Base-by-base conservation (phyloP, 2,797 vertebrate genomes). In the Gorsachius magnificus region DNA sequence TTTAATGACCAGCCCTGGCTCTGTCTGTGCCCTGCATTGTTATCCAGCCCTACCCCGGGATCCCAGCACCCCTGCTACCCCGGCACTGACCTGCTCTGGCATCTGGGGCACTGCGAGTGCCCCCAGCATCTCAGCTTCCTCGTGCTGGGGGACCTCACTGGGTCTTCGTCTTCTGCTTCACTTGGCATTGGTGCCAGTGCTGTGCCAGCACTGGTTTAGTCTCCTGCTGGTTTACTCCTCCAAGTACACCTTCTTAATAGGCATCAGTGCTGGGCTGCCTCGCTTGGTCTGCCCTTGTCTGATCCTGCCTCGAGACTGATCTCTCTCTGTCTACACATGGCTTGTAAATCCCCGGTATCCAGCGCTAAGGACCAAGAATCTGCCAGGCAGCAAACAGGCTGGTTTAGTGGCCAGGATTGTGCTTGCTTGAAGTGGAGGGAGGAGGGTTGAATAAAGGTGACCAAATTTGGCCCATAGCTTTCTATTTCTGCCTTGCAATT, bases 1-100 rank as follows among this genome's bases (percentile, higher is more conserved):
- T 95, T 86, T 96, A 91, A 91, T 96, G 95, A 88, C 85, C 78
- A 87, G 87, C 61, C 61, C 58, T 63, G 28, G 95, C 57, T 88
- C 85, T 82, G 82, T 84, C 83, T 82, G 90, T 87, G 94, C 77
- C 83, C 66, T 21, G 76, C 93, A 75, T 97, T 95, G 89, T 90
- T 93, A 76, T 65, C 66, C 36, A 60, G 83, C 54, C 65, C 75
- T 61, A 18, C 22, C 69, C 92, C 35, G 28, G 87, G 60, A 72
- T 24, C 6, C 26, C 75, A 65, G 91, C 82, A 46, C 24, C 70
- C 56, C 74, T 22, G 77, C 78, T 66, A 16, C 53, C 70, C 38
- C 20, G 3, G 70, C 88, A 0, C 83, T 75, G 90, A 80, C 75
- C 48, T 0, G 11, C 90, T 87, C 71, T 68, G 86, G 83, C 92